Conservation (phyloP, 2,888 invertebrate genomes). For the Quadroppia sp. region DNA sequence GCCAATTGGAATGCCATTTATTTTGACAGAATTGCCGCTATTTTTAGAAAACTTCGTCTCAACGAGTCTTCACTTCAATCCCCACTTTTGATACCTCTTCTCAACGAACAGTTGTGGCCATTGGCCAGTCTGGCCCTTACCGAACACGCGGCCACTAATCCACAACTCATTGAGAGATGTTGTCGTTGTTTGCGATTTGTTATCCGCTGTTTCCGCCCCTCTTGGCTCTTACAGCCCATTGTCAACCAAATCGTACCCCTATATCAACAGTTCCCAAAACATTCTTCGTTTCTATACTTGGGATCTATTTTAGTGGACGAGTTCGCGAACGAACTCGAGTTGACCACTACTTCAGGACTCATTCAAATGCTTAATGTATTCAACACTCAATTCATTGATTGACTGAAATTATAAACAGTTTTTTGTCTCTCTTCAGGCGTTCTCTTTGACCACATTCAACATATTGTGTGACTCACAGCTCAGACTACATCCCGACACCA, state of each 20-base stretch:
- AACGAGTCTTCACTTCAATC: slow-evolving; percentile 28
- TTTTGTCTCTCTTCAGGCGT: slow-evolving; percentile 51
- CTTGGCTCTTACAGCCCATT: slow-evolving; percentile 41
- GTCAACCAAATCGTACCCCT: slow-evolving; percentile 47
- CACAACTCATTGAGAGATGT: slow-evolving; percentile 83
- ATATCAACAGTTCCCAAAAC: slow-evolving; percentile 68
- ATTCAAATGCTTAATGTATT: slow-evolving; percentile 40
- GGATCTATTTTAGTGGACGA: slow-evolving; percentile 84
- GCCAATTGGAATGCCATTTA: slow-evolving; percentile 6
- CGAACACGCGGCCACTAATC: slow-evolving; percentile 58
- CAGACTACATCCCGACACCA: slow-evolving; percentile 90
- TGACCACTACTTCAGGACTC: slow-evolving; percentile 29
- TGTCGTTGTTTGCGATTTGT: slow-evolving; percentile 85
- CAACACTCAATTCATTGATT: not conserved
- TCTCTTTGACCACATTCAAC: slow-evolving; percentile 56
- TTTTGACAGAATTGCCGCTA: slow-evolving; percentile 53
- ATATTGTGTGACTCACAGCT: slow-evolving; percentile 66
- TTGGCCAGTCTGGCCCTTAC: slow-evolving; percentile 64
- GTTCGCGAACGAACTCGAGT: slow-evolving; percentile 52
- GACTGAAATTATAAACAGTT: not conserved
- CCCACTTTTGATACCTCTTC: not conserved
- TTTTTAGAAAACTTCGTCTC: slow-evolving; percentile 51
- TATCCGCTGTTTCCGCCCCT: slow-evolving; percentile 63
- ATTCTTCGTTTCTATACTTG: slow-evolving; percentile 86
- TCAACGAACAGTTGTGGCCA: slow-evolving; percentile 70